Evolutionary conservation across 2,113 vertebrate species (phyloP).

Genomic region (Kryptolebias marmoratus): DNA sequence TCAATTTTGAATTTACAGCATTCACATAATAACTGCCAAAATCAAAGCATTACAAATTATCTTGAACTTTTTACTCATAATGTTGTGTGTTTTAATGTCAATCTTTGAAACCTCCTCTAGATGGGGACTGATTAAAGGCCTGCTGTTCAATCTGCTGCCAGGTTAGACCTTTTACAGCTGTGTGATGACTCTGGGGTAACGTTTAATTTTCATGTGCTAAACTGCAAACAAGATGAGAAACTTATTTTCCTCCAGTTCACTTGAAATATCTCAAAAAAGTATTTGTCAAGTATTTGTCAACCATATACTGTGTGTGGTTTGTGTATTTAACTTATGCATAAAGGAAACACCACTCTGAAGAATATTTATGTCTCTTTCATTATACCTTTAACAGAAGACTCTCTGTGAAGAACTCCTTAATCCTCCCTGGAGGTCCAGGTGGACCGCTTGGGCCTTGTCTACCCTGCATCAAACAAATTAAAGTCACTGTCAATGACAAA

Average conservation of each 20-base stretch:
- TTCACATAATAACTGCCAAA: too few relatives aligned
- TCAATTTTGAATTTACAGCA: too few relatives aligned
- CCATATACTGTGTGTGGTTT: background rate
- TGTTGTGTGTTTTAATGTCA: background rate
- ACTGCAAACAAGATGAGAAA: slow-evolving; percentile 1
- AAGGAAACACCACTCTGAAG: background rate
- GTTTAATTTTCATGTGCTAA: slow-evolving; percentile 9
- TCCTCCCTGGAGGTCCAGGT: slow-evolving; percentile 85
- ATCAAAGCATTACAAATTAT: too few relatives aligned
- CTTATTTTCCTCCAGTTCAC: background rate
- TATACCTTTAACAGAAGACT: slow-evolving; percentile 41
- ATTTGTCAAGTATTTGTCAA: background rate
- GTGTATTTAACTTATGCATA: background rate
- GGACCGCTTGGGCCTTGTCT: slow-evolving; percentile 84
- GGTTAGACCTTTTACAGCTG: slow-evolving; percentile 3
- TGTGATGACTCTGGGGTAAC: background rate
- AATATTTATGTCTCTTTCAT: background rate
- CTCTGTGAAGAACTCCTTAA: slow-evolving; percentile 58
- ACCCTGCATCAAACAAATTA: slow-evolving; percentile 75
- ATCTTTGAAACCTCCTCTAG: background rate
- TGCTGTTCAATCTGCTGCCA: slow-evolving; percentile 7
- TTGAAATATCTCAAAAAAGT: background rate
- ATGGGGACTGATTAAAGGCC: background rate
- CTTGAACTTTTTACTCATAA: too few relatives aligned
- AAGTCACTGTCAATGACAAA: background rate